Percentiles rank a stretch among this genome's conserved stretches.
These are phyloP conservation scores for Clistopyga incitator DNA, from an alignment of 2,888 invertebrate genomes.

Conservation along the genomic window DNA sequence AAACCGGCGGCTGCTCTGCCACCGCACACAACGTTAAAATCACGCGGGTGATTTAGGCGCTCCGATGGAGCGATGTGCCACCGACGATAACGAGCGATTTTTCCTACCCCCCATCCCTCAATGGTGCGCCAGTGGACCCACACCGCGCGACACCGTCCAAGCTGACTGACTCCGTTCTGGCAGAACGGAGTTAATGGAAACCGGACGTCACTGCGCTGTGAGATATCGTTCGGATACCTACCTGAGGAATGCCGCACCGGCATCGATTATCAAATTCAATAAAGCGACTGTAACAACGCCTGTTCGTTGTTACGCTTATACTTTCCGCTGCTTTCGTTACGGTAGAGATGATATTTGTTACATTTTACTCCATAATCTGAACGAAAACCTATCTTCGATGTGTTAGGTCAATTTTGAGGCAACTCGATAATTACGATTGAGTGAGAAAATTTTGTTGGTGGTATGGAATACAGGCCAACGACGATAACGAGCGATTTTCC, in stretches of 20 bases:
- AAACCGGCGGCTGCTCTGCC: constrained; percentile 51
- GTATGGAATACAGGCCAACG: too few relatives aligned
- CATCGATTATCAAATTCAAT: constrained; percentile 59
- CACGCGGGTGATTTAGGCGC: constrained; percentile 67
- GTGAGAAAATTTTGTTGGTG: too few relatives aligned
- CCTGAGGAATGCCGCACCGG: constrained; percentile 60
- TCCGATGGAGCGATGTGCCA: constrained; percentile 65
- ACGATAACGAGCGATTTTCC: constrained; percentile 65
- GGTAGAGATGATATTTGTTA: not conserved
- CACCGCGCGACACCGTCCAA: constrained; percentile 26
- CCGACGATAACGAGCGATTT: constrained; percentile 66
- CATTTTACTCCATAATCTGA: too few relatives aligned
- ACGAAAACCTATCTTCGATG: too few relatives aligned
- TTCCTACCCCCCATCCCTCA: constrained; percentile 20
- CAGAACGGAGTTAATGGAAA: constrained; percentile 67
- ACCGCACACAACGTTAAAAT: constrained; percentile 61
- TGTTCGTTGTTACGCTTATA: not conserved
- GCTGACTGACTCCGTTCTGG: constrained; percentile 64
- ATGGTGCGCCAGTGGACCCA: constrained; percentile 33
- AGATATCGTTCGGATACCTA: constrained; percentile 61
- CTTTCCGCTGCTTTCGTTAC: not conserved
- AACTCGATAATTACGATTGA: too few relatives aligned
- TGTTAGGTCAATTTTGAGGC: too few relatives aligned
- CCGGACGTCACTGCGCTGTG: constrained; percentile 61
- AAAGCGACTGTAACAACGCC: constrained; percentile 3